These are phyloP conservation scores for Agapornis roseicollis DNA, from an alignment of 2,113 vertebrate genomes.

Conservation along the genomic window DNA sequence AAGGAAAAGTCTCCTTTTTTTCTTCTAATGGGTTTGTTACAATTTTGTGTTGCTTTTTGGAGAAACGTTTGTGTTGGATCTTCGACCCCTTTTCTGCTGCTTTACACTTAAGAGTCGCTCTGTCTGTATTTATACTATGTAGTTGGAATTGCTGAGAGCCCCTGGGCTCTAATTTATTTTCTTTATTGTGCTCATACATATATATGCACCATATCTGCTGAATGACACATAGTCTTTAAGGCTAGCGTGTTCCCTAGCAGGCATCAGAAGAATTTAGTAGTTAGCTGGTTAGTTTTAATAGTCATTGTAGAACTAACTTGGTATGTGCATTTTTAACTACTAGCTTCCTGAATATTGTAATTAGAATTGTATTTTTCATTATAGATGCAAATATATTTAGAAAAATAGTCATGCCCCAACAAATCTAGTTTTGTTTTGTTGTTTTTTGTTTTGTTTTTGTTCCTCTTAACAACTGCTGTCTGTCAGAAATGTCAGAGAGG, in stretches of 20 bases:
- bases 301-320: background rate
- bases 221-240: background rate
- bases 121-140: background rate
- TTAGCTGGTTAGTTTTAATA: background rate
- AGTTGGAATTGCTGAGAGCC: background rate
- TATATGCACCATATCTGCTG: background rate
- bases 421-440: slow-evolving; percentile 57
- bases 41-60: background rate
- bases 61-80: background rate
- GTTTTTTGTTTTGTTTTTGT: slow-evolving; percentile 72
- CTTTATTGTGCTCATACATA: background rate
- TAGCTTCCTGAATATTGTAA: background rate
- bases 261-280: background rate
- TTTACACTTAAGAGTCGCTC: background rate
- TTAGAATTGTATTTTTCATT: slow-evolving; percentile 30
- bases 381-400: slow-evolving; percentile 51
- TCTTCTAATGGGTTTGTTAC: background rate
- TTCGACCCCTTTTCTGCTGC: background rate
- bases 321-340: background rate
- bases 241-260: background rate
- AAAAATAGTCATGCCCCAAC: slow-evolving; percentile 63
- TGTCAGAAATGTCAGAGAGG: slow-evolving; percentile 83
- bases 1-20: background rate
- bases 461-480: slow-evolving; percentile 82
- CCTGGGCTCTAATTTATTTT: background rate